A percentile compares a stretch with the other conserved stretches of the same genome.
Conservation (phyloP, 2,888 invertebrate genomes). For the Tridacna crocea region DNA sequence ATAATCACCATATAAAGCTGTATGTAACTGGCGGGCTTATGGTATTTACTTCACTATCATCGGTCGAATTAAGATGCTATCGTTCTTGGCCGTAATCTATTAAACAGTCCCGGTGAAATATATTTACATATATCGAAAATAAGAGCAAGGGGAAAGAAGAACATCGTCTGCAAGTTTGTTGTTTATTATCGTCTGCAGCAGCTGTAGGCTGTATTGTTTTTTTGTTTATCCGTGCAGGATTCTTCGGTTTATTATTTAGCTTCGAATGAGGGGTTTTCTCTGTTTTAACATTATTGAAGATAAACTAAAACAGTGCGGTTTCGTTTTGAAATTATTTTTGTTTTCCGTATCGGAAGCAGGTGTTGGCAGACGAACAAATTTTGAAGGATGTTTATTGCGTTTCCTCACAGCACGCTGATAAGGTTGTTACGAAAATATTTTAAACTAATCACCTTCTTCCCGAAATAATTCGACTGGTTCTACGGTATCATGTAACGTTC, state of each 20-base stretch:
- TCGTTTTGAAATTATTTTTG: background rate
- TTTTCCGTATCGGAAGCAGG: background rate
- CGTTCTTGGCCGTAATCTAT: constrained; percentile 1
- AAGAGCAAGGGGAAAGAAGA: constrained; percentile 3
- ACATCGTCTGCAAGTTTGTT: constrained; percentile 7
- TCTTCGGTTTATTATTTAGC: background rate
- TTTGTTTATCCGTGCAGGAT: background rate
- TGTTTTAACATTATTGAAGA: background rate
- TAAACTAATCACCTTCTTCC: background rate
- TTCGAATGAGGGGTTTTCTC: background rate
- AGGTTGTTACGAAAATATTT: background rate
- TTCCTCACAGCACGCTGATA: background rate
- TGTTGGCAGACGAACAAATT: constrained; percentile 20
- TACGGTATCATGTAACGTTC: background rate
- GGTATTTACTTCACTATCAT: background rate
- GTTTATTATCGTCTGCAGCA: constrained; percentile 4
- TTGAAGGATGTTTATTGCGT: constrained; percentile 11
- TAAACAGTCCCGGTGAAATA: background rate
- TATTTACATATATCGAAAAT: constrained; percentile 1
- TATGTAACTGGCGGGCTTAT: constrained; percentile 12
- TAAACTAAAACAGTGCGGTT: background rate
- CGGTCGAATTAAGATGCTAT: constrained; percentile 21
- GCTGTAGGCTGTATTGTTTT: background rate
- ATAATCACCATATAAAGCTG: background rate
- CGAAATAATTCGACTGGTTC: background rate